Base-by-base conservation (phyloP, 1,140 invertebrate genomes). In the Lucilia sericata region DNA sequence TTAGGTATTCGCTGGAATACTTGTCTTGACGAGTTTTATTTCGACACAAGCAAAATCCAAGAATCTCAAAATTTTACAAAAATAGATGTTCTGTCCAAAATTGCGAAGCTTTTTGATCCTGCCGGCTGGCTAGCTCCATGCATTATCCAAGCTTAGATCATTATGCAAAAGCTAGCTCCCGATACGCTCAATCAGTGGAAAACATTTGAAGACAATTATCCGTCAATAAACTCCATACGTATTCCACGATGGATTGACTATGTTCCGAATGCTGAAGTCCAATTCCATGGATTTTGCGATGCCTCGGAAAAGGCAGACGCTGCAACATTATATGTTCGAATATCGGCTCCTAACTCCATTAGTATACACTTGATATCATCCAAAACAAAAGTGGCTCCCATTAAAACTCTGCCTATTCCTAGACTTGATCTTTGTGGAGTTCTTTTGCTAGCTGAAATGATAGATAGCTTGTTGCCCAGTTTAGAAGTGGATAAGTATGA, bases 41-140 rank as follows among this genome's bases (percentile, higher is more conserved):
- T 74, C 87, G 88, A 0, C 82, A 87, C 21, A 85, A 86, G 5
- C 88, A 86, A 86, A 42, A 60, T 36, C 36, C 36, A 36, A 36
- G 36, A 4, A 8, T 36, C 36, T 8, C 8, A 3, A 36, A 36
- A 19, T 14, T 30, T 4, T 36, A 83, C 83, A 0, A 85, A 85
- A 36, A 49, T 82, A 2, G 34, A 82, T 30, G 70, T 86, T 17
- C 70, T 85, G 1, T 84, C 83, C 1, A 74, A 49, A 13, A 85
- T 86, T 34, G 74, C 82, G 0, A 84, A 80, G 74, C 75, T 92
- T 0, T 92, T 90, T 78, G 91, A 92, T 86, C 90, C 88, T 2
- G 83, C 91, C 12, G 92, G 92, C 13, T 90, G 90, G 83, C 74
- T 92, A 3, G 86, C 88, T 2, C 92, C 92, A n/a, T 84, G 90